Conservation (phyloP, 1,140 invertebrate species). For the Drosophila orena region DNA sequence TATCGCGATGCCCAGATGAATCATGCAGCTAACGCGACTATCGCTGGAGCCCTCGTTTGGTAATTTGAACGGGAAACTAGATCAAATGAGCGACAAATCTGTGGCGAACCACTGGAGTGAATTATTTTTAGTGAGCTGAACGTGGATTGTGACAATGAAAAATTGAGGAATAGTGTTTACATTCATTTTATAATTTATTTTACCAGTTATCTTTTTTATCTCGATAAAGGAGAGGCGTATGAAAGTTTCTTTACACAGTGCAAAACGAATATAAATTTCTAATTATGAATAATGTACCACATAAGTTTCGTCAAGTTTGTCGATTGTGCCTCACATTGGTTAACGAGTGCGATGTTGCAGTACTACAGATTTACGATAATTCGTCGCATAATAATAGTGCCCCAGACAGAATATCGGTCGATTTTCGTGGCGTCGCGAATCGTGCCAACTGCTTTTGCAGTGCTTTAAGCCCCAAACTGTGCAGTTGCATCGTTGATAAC, state of each 20-base stretch:
- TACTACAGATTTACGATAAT: slow-evolving; percentile 84
- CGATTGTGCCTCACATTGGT: slow-evolving; percentile 85
- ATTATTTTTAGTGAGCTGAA: slow-evolving; percentile 72
- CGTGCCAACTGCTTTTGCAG: slow-evolving; percentile 56
- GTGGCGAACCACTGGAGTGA: slow-evolving; percentile 53
- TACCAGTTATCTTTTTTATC: slow-evolving; percentile 75
- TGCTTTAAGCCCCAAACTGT: slow-evolving; percentile 50
- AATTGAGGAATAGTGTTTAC: slow-evolving; percentile 77
- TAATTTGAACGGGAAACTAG: slow-evolving; percentile 29
- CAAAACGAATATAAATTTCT: slow-evolving; percentile 51
- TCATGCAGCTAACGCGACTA: slow-evolving; percentile 2
- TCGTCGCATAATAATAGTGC: slow-evolving; percentile 45
- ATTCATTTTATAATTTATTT: slow-evolving; percentile 81
- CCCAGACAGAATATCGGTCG: slow-evolving; percentile 24
- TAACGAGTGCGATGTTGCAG: slow-evolving; percentile 77
- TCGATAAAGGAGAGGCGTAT: slow-evolving; percentile 40
- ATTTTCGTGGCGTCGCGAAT: slow-evolving; percentile 43
- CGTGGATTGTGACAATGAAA: slow-evolving; percentile 79
- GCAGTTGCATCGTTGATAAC: slow-evolving; percentile 65
- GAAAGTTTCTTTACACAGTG: slow-evolving; percentile 45
- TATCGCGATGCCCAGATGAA: slow-evolving; percentile 1
- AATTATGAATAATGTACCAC: slow-evolving; percentile 87
- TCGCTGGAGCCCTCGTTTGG: slow-evolving; percentile 25
- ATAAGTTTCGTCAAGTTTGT: slow-evolving; percentile 86
- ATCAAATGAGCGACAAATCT: slow-evolving; percentile 28